Base-by-base conservation (phyloP, 1,140 invertebrate genomes). In the Rhynchophorus ferrugineus region DNA sequence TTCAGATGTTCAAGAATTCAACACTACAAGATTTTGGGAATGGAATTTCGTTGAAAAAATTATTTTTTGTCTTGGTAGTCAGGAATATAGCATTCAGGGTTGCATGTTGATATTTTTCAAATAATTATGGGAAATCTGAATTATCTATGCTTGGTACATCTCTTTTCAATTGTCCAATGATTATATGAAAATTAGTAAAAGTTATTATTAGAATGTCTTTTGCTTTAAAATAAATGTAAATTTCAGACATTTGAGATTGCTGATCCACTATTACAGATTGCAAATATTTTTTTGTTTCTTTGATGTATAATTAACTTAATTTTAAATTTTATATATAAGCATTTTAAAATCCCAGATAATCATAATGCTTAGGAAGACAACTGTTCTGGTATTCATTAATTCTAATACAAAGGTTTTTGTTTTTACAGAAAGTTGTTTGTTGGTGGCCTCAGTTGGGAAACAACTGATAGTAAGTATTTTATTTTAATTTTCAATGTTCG, bases 371-470 rank as follows among this genome's bases (percentile, higher is more conserved):
- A 67, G 61, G 61, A 62, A 46, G n/a, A n/a, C n/a, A 37, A 11
- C 42, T 45, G 11, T 9, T 50, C 57, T 51, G 62, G 54, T 34
- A 29, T 57, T 46, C 58, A 61, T 42, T 44, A 18, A 49, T 56
- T 43, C 57, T 63, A 58, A 65, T 21, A 11, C 52, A 34, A 11
- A 14, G 24, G 19, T 48, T 50, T 69, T 74, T 72, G 70, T 70
- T 66, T 75, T 89, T 84, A 64, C 83, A 96, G 93, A 78, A 97
- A 97, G 83, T 82, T 97, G 60, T 97, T 97, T 83, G 91, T 96
- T 74, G 94, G 94, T 68, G 93, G 91, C 53, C 75, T 97, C 54
- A 95, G 91, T 78, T 96, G 93, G 91, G 91, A 95, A 79, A 96
- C 93, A 16, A 90, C 90, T 71, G 91, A 96, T 74, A 94, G 93